A percentile compares a stretch with the other conserved stretches of the same genome.
Evolutionary conservation across 2,113 vertebrate species (phyloP).

Genomic region (Neogobius melanostomus): DNA sequence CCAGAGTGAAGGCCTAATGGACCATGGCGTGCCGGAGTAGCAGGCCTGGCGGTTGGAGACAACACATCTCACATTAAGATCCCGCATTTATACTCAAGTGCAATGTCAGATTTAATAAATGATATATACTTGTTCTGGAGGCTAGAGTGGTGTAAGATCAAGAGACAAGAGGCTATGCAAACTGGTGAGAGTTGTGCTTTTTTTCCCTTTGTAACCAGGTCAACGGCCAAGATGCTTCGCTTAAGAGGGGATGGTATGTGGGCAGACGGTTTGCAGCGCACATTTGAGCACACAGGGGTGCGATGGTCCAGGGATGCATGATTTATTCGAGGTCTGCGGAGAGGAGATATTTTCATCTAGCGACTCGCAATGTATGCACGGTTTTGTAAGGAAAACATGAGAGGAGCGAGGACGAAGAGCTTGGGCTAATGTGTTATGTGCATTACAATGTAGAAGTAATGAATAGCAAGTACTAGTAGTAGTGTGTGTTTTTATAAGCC

Average conservation of each 20-base stretch:
- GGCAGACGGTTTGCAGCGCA: constrained; percentile 16
- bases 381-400: background rate
- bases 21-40: constrained; percentile 58
- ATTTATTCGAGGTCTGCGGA: background rate
- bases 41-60: constrained; percentile 45
- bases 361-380: background rate
- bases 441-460: background rate
- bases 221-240: constrained; percentile 41
- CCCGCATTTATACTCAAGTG: constrained; percentile 59
- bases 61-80: constrained; percentile 60
- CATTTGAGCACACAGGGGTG: constrained; percentile 12
- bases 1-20: constrained; percentile 73
- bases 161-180: constrained; percentile 46
- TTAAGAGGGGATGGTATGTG: constrained; percentile 15
- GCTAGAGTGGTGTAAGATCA: constrained; percentile 30
- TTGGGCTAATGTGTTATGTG: constrained; percentile 5
- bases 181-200: constrained; percentile 34
- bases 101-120: constrained; percentile 73
- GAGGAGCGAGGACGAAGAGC: constrained; percentile 2
- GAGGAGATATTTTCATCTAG: constrained; percentile 17
- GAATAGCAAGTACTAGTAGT: background rate
- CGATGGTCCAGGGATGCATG: constrained; percentile 14
- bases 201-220: constrained; percentile 54
- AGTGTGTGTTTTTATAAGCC: background rate
- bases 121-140: constrained; percentile 54